These are phyloP conservation scores for Ibidorhyncha struthersii DNA, from an alignment of 2,113 vertebrate species.

Conservation along the genomic window DNA sequence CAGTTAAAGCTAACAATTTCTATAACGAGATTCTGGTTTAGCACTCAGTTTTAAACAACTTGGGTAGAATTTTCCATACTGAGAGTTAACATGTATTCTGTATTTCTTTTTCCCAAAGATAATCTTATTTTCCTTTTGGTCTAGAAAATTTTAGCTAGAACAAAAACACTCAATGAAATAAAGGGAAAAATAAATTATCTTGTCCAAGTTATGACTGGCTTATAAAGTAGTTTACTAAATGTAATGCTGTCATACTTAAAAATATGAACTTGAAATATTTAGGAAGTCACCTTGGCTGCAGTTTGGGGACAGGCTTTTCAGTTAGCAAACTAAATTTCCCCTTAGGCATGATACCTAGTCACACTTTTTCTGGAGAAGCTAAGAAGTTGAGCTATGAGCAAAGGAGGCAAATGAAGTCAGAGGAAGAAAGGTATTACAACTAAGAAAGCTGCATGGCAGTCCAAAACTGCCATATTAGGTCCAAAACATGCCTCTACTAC, in stretches of 20 bases:
- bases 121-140: neutral
- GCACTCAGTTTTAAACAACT: neutral
- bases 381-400: neutral
- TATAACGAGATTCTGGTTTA: neutral
- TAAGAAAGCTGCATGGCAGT: neutral
- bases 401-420: neutral
- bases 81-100: neutral
- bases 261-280: neutral
- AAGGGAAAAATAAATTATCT: neutral
- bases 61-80: neutral
- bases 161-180: neutral
- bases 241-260: neutral
- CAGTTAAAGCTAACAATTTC: neutral
- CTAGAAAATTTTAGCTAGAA: neutral
- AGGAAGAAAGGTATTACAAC: neutral
- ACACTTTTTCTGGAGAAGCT: neutral
- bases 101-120: neutral
- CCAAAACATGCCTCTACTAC: neutral
- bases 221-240: neutral
- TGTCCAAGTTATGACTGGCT: neutral
- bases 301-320: neutral
- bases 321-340: neutral
- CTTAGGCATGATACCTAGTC: neutral
- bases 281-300: neutral
- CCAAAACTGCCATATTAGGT: neutral